Conservation (phyloP, 2,113 vertebrate species). For the Gavia stellata region DNA sequence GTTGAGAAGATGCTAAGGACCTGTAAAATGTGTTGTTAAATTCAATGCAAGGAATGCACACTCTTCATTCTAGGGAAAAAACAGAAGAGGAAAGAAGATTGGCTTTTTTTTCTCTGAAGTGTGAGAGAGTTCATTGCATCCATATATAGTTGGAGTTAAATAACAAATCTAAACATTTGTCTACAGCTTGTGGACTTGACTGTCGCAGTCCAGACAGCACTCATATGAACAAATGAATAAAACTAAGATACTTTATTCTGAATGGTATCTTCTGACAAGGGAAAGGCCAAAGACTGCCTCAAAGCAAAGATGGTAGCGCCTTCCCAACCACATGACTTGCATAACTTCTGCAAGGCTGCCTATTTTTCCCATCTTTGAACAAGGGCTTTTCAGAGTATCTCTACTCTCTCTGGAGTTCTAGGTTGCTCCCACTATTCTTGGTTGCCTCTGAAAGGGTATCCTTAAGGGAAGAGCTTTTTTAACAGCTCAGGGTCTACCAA, state of each 20-base stretch:
- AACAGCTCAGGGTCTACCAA: neutral
- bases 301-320: neutral
- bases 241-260: neutral
- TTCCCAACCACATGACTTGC: neutral
- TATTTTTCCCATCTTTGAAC: neutral
- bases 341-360: neutral
- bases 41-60: neutral
- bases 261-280: neutral
- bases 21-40: neutral
- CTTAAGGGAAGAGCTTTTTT: neutral
- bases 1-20: neutral
- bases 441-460: neutral
- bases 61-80: constrained; percentile 43
- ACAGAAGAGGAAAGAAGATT: neutral
- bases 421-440: neutral
- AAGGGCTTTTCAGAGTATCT: neutral
- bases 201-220: neutral
- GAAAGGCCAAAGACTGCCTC: neutral
- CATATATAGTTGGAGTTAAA: neutral
- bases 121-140: neutral
- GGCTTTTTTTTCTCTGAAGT: neutral
- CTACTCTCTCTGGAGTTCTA: neutral
- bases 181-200: neutral
- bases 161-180: neutral
- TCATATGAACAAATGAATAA: neutral